Percentiles rank a stretch among this genome's conserved stretches.
Conservation (phyloP, 1,140 invertebrate species). For the Eriosoma lanigerum region DNA sequence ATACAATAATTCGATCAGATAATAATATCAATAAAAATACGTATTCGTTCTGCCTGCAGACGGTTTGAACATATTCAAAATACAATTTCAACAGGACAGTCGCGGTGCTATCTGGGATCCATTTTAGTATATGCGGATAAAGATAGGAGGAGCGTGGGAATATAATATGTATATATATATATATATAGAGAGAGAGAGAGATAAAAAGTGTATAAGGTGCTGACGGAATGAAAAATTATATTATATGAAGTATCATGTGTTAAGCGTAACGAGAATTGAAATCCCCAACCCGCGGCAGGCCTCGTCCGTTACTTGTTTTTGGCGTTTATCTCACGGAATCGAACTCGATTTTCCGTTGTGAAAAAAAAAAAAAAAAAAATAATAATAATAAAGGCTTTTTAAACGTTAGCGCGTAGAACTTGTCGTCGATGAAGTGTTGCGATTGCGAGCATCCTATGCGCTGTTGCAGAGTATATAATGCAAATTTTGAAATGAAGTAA, state of each 20-base stretch:
- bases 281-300: constrained; percentile 1
- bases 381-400: neutral
- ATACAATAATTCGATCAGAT: no score
- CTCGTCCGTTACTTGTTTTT: constrained; percentile 35
- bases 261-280: constrained; percentile 31
- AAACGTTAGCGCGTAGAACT: neutral
- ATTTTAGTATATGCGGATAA: neutral
- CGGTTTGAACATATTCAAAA: constrained; percentile 19
- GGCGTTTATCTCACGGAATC: constrained; percentile 48
- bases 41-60: no score
- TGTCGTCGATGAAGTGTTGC: constrained; percentile 35
- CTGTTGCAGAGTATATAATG: constrained; percentile 32
- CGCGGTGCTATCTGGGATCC: neutral
- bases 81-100: constrained; percentile 29
- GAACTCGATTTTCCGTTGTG: constrained; percentile 19
- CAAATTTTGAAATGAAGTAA: neutral
- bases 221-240: constrained; percentile 43
- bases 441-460: constrained; percentile 1
- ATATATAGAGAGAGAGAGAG: neutral
- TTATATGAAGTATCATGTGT: constrained; percentile 34
- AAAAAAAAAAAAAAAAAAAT: neutral
- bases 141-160: neutral
- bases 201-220: constrained; percentile 16
- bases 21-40: no score
- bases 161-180: no score